A percentile compares a stretch with the other conserved stretches of the same genome.
Conservation (phyloP, 1,140 invertebrate genomes). For the Piezodorus guildinii region DNA sequence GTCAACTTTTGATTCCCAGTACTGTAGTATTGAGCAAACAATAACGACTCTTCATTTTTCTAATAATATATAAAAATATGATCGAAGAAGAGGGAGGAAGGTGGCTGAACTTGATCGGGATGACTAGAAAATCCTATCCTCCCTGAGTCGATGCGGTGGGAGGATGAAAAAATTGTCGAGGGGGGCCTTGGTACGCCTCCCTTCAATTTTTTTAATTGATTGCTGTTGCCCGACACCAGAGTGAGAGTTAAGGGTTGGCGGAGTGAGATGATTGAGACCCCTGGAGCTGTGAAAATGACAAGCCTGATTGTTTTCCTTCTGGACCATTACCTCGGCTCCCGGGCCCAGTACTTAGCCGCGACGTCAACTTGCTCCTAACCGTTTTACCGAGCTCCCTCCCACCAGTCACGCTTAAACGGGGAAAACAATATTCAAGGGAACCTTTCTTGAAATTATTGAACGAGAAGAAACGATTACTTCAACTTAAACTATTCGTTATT, state of each 20-base stretch:
- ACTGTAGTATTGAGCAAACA: too few species aligned
- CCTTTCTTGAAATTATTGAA: too few species aligned
- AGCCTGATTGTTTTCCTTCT: conserved; percentile 5
- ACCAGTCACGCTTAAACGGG: too few species aligned
- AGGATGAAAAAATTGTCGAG: not conserved
- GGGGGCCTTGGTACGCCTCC: not conserved
- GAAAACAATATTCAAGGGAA: too few species aligned
- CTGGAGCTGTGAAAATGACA: not conserved
- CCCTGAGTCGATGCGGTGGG: not conserved
- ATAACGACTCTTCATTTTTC: too few species aligned
- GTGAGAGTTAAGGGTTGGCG: not conserved
- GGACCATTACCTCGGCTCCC: not conserved
- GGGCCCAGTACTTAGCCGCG: not conserved
- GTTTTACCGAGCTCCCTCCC: too few species aligned
- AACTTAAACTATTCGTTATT: too few species aligned
- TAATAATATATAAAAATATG: too few species aligned
- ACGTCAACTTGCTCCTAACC: not conserved
- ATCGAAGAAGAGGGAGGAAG: not conserved
- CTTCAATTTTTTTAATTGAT: not conserved
- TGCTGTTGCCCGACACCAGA: not conserved
- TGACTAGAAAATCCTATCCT: conserved; percentile 1
- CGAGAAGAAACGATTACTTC: too few species aligned
- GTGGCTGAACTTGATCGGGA: not conserved
- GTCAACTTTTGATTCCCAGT: too few species aligned
- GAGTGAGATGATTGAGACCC: not conserved